Conservation (phyloP, 2,113 vertebrate genomes). For the Percina caprodes region DNA sequence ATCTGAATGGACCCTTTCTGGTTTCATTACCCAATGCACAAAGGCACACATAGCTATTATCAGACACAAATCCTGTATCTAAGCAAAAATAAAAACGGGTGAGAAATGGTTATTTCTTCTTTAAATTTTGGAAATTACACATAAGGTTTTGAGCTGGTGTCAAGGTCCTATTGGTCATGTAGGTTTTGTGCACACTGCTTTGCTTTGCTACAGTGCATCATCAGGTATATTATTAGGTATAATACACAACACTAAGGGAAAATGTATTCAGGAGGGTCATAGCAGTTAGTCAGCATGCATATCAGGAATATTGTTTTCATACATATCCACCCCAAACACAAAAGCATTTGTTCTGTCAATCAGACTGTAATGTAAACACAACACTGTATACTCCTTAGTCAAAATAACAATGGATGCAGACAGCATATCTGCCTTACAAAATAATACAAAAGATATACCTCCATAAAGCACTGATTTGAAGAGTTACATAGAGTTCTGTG, state of each 20-base stretch:
- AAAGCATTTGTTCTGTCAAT: slow-evolving; percentile 57
- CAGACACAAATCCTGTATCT: slow-evolving; percentile 27
- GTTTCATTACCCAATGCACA: slow-evolving; percentile 64
- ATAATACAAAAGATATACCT: slow-evolving; percentile 58
- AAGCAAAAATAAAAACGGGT: not conserved
- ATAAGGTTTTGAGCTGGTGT: slow-evolving; percentile 9
- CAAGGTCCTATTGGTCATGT: not conserved
- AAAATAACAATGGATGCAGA: slow-evolving; percentile 42
- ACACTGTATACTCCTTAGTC: slow-evolving; percentile 42
- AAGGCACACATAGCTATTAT: slow-evolving; percentile 39
- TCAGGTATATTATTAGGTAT: not conserved
- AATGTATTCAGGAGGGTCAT: slow-evolving; percentile 26
- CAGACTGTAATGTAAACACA: slow-evolving; percentile 55
- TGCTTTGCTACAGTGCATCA: slow-evolving; percentile 14
- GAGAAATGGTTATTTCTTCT: slow-evolving; percentile 21
- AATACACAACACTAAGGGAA: slow-evolving; percentile 9
- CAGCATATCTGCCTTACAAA: slow-evolving; percentile 41
- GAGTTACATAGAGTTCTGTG: slow-evolving; percentile 40
- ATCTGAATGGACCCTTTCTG: slow-evolving; percentile 64
- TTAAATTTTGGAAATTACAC: slow-evolving; percentile 20
- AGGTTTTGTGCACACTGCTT: not conserved
- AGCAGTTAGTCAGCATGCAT: slow-evolving; percentile 29
- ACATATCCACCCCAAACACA: slow-evolving; percentile 41
- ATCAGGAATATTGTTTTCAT: slow-evolving; percentile 19
- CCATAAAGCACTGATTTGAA: slow-evolving; percentile 44